A percentile compares a stretch with the other conserved stretches of the same genome.
Evolutionary conservation across 2,888 invertebrate genomes (phyloP).

Genomic region (Exocentrus adspersus): DNA sequence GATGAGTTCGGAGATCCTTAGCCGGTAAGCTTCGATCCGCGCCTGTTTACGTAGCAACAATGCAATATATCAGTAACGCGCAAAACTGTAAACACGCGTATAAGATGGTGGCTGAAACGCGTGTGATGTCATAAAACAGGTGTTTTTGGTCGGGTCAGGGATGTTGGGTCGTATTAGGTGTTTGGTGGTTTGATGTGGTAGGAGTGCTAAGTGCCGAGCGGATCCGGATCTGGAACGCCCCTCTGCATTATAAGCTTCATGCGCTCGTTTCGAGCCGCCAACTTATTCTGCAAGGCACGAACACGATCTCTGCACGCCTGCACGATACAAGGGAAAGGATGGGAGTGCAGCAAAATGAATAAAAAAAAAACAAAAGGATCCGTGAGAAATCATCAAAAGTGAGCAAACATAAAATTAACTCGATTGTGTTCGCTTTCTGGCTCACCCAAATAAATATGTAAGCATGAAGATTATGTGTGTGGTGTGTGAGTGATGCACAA

Average conservation of each 20-base stretch:
- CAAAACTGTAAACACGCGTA: constrained; percentile 49
- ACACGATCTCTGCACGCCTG: constrained; percentile 88
- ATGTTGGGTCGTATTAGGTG: constrained; percentile 37
- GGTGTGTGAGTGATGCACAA: constrained; percentile 33
- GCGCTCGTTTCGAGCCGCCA: constrained; percentile 87
- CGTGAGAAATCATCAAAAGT: constrained; percentile 55
- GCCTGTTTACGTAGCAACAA: constrained; percentile 55
- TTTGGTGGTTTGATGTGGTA: constrained; percentile 25
- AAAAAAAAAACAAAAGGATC: constrained; percentile 59
- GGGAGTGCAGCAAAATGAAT: constrained; percentile 65
- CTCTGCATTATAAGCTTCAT: constrained; percentile 88
- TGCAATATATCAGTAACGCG: constrained; percentile 56
- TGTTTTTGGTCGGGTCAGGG: constrained; percentile 37
- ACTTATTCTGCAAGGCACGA: constrained; percentile 87
- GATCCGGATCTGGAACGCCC: constrained; percentile 84
- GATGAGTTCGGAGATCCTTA: constrained; percentile 78
- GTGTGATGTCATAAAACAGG: constrained; percentile 46
- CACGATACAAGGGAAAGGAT: constrained; percentile 53
- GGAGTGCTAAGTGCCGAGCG: constrained; percentile 71
- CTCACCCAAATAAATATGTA: constrained; percentile 50
- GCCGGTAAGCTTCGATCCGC: constrained; percentile 72
- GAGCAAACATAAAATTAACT: constrained; percentile 51
- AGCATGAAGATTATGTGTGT: constrained; percentile 42
- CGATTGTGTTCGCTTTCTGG: constrained; percentile 58
- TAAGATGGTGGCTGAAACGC: constrained; percentile 63